Base-by-base conservation (phyloP, 1,140 invertebrate genomes). In the Bombus pascuorum region DNA sequence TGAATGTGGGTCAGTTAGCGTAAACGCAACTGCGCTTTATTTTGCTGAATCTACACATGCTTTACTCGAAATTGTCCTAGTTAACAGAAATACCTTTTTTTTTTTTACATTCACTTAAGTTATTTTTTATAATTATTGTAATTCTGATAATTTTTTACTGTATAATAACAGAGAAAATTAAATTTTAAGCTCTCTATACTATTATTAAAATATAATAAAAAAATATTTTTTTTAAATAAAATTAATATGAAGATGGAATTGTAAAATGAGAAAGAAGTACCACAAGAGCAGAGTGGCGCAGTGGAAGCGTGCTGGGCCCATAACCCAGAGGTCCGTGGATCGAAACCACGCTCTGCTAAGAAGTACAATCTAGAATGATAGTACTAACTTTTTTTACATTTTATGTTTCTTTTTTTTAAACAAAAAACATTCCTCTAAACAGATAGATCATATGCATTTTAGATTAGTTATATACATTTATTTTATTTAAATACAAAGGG, bases 291-390 rank as follows among this genome's bases (percentile, higher is more conserved):
- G 98, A 98, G 98, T 98, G 98, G 98, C 98, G 98, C 98, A 98
- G 98, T 98, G 98, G 98, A 98, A 98, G 97, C 98, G 98, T 98
- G 98, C 98, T 98, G 98, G 98, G 98, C 98, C 97, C 98, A 98
- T 98, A 98, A 98, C 98, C 98, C 98, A 98, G 98, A 98, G 98
- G 98, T 98, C 97, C 97, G 97, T 98, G 97, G 98, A 98, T 98
- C 97, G 97, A 98, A 98, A 98, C 97, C 97, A 98, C 97, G 97
- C 96, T 98, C 97, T 98, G 97, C 97, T 98, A 98, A 86, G 0
- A 3, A 74, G 15, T 47, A 5, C 44, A 5, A 5, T 47, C 0
- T 47, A 1, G 5, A 5, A 37, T 47, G 3, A 1, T 5, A 32
- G 15, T 47, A 5, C 4, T 5, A 15, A 6, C 0, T 37, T 37